These are phyloP conservation scores for Geococcyx californianus DNA, from an alignment of 2,113 vertebrate species.

Conservation along the genomic window DNA sequence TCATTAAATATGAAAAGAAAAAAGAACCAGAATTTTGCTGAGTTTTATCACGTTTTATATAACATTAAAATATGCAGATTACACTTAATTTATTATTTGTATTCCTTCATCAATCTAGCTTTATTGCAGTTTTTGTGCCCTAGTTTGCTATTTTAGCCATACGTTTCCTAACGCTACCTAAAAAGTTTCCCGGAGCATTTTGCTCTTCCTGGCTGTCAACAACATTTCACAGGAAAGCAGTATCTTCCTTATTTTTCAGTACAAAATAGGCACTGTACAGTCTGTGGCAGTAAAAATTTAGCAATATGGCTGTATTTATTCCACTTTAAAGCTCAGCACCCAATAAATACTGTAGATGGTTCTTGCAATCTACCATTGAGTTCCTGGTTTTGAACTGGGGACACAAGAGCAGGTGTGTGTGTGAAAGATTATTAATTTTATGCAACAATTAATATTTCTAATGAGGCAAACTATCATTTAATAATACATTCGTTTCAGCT, in stretches of 20 bases:
- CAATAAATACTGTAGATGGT: neutral
- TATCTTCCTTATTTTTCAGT: neutral
- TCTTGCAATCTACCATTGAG: neutral
- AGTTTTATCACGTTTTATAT: neutral
- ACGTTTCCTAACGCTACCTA: neutral
- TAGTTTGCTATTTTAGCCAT: neutral
- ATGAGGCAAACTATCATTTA: neutral
- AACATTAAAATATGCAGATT: neutral
- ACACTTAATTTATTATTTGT: neutral
- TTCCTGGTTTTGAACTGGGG: neutral
- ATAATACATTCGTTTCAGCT: neutral
- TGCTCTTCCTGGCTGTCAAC: neutral
- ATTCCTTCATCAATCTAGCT: neutral
- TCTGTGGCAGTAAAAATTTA: neutral
- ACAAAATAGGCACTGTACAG: neutral
- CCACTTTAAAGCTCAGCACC: neutral
- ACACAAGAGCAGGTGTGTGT: neutral
- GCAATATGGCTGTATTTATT: neutral
- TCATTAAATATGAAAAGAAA: neutral
- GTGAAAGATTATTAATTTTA: neutral
- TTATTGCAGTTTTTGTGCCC: neutral
- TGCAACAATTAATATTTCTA: neutral
- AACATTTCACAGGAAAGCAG: neutral
- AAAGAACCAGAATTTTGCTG: neutral
- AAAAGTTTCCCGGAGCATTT: neutral